Evolutionary conservation across 2,113 vertebrate species (phyloP), one percentile per base, ranked within the genome.

Genomic region (Megatriorchis doriae): DNA sequence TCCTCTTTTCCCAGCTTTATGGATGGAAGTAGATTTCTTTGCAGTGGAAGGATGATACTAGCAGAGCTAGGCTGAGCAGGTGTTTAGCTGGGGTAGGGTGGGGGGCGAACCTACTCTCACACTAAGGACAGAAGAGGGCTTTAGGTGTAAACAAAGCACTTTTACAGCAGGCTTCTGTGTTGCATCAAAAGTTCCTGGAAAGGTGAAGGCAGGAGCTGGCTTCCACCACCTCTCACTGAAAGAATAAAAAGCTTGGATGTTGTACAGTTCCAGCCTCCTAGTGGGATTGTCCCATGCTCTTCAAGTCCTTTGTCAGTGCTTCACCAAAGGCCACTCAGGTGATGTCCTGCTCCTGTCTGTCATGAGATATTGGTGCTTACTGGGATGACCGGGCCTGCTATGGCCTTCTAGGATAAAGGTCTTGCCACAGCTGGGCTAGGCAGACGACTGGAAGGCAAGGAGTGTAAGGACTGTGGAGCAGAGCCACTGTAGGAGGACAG

Each of bases 91-190:
- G 55, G 53, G 45, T 20, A 11, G 66, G 48, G 72, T 74, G 83
- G 88, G 75, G 75, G 73, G 48, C 21, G 72, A 61, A 40, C 2
- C 1, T 6, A 16, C 16, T 48, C 34, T 59, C 38, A 15, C 18
- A 2, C 61, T 19, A 21, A 63, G 43, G 79, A 32, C 62, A 61
- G 72, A 15, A 31, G 61, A 43, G 68, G 61, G 50, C 70, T 92
- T 70, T 25, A 20, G 62, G 38, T 75, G 71, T 90, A 90, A 90
- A 75, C 94, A 94, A 36, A 89, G 61, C 88, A 75, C 70, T 96
- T 87, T 2, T 27, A n/a, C 61, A 83, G 86, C 47, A 63, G 71
- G 13, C 45, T 70, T 66, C 94, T 97, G 90, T 5, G 20, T 72
- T 93, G 79, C n/a, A 56, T 87, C 93, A 90, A 38, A 52, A 70